Evolutionary conservation across 1,140 invertebrate genomes (phyloP), one percentile per base, ranked within the genome.

Genomic region (Neodiprion fabricii): DNA sequence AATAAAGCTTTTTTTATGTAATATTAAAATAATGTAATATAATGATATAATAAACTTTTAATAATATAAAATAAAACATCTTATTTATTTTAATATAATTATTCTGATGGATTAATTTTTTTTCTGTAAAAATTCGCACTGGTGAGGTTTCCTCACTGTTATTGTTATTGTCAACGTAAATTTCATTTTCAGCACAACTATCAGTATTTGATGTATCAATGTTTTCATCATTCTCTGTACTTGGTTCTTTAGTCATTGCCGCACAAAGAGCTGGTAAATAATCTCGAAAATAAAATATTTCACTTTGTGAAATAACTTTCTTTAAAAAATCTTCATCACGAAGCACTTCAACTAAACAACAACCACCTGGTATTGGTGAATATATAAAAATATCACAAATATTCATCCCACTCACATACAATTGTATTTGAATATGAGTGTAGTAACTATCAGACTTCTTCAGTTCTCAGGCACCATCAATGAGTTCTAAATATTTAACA

Each of bases 331-430:
- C 8, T 70, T 79, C 76, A 73, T 81, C 74, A 17, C 75, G 53
- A 12, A 72, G 14, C 3, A 79, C 61, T 48, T 11, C n/a, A 67
- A 81, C 70, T 48, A 69, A 65, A 70, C 17, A 70, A 74, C 77
- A 74, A 49, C 77, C 75, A 67, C 75, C 73, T 78, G 61, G 53
- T 3, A 75, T 66, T 61, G 78, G 79, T 48, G 75, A 74, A 70
- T 73, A 81, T 67, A 77, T 53, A 76, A 77, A 80, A 48, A 81
- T 67, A 78, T 80, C 78, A 79, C 76, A 81, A 12, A 77, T 47
- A 50, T 23, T 73, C 65, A 76, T 67, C 11, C 78, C 76, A 74
- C 70, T 71, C 3, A 80, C 68, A 70, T 80, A 80, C 75, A 80
- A 78, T 77, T 78, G 74, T 9, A 79, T 72, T 78, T 80, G 76